phyloP scores from a whole-genome alignment of 2,797 vertebrate species.

The Chromis chromis region DNA sequence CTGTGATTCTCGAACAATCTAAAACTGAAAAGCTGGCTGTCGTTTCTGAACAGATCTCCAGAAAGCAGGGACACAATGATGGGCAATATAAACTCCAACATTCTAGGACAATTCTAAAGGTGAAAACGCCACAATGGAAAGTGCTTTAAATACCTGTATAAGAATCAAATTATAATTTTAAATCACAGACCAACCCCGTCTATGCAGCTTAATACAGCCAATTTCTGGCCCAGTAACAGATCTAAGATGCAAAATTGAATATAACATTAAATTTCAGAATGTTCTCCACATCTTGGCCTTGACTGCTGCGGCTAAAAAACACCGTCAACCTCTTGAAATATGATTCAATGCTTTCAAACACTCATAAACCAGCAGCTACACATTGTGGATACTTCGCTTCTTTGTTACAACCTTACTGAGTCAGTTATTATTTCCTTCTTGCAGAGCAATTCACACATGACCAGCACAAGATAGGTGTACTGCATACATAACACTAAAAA shows the following conservation, averaged over 20 bases:
- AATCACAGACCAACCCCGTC: conserved; percentile 2
- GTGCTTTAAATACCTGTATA: background rate
- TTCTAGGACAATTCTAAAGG: background rate
- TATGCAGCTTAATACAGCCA: background rate
- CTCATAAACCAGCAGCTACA: background rate
- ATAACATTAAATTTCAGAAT: no score
- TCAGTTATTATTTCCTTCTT: no score
- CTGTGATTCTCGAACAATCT: background rate
- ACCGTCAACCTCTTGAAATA: no score
- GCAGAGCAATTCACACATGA: no score
- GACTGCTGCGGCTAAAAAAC: background rate
- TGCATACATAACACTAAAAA: background rate
- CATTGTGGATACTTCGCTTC: background rate
- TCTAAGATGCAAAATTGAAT: background rate
- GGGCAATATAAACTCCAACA: background rate
- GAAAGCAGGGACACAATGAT: background rate
- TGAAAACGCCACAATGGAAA: conserved; percentile 2
- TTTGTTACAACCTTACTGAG: background rate
- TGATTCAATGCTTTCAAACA: background rate
- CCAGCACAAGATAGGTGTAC: background rate
- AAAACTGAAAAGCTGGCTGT: background rate
- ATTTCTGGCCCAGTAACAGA: background rate
- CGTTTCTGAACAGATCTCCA: background rate
- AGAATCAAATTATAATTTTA: conserved; percentile 1
- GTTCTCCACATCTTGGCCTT: background rate